Base-by-base conservation (phyloP, 2,888 invertebrate genomes). In the Chromoteleia sp. region DNA sequence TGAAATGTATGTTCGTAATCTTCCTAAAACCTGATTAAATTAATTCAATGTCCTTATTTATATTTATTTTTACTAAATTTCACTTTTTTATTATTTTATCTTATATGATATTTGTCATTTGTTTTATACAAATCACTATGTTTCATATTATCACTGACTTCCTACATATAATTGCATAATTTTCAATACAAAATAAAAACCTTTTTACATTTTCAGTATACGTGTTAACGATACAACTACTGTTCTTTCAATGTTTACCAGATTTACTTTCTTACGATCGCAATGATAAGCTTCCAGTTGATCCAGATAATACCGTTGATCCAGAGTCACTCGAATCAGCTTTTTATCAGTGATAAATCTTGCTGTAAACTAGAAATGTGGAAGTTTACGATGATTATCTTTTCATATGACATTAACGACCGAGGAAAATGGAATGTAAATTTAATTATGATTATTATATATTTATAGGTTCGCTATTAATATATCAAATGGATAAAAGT, bases 281-380 rank as follows among this genome's bases (percentile, higher is more conserved):
- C 10, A 56, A 33, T 6, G 68, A 56, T 68, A 68, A 56, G 17
- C 14, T 56, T 43, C 56, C 45, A n/a, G 43, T 56, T n/a, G n/a
- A n/a, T n/a, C n/a, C n/a, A n/a, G n/a, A n/a, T n/a, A 68, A 33
- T 68, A 67, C 52, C 67, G 67, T 67, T 67, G n/a, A 25, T 12
- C 14, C 54, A 8, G 10, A 29, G n/a, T 19, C 1, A 50, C 7
- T 25, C 50, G 25, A 65, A 65, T 65, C 50, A n/a, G 39, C 50
- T 36, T 30, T 71, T 71, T 50, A 71, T 59, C 71, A 71, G 29
- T 61, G 50, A 71, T 61, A 71, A 71, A 61, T 61, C 45, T 71
- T 48, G 5, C 41, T 29, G 14, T 50, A 58, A 70, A 70, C 58
- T 54, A 25, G 70, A 70, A 58, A 70, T 50, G 43, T 50, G 39